Evolutionary conservation across 2,888 invertebrate species (phyloP).

Genomic region (Torymus tubicola): DNA sequence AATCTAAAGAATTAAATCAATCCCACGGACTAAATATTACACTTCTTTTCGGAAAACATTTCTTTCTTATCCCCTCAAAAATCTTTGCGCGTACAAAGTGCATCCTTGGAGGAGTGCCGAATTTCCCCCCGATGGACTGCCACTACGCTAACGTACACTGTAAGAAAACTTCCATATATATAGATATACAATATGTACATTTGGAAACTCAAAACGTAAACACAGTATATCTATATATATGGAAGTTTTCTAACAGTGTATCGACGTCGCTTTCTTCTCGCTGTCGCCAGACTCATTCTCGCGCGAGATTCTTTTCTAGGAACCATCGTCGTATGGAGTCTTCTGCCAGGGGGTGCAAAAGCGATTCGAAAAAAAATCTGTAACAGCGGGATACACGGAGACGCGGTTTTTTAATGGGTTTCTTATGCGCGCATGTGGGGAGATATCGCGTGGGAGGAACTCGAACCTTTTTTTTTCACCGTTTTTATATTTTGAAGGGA

Average conservation of each 20-base stretch:
- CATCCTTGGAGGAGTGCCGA: slow-evolving; percentile 15
- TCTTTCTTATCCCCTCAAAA: slow-evolving; percentile 9
- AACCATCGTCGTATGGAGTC: slow-evolving; percentile 1
- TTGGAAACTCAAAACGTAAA: too few species aligned
- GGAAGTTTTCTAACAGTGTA: too few species aligned
- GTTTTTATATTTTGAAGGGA: slow-evolving; percentile 22
- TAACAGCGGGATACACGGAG: slow-evolving; percentile 49
- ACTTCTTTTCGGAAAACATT: background rate
- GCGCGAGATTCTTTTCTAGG: slow-evolving; percentile 32
- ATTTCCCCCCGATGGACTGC: background rate
- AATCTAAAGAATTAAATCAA: slow-evolving; percentile 26
- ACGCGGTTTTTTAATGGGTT: slow-evolving; percentile 50
- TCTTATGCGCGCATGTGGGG: slow-evolving; percentile 40
- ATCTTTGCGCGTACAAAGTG: slow-evolving; percentile 29
- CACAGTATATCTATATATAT: too few species aligned
- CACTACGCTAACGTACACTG: background rate
- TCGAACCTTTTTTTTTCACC: slow-evolving; percentile 18
- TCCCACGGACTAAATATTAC: slow-evolving; percentile 16
- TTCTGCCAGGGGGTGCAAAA: slow-evolving; percentile 22
- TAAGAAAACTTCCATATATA: too few species aligned
- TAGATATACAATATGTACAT: too few species aligned
- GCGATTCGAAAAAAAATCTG: slow-evolving; percentile 25
- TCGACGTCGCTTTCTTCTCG: slow-evolving; percentile 8
- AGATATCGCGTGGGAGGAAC: slow-evolving; percentile 37
- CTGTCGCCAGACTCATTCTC: slow-evolving; percentile 24